Evolutionary conservation across 2,113 vertebrate genomes (phyloP).

Genomic region (Trogon melanurus): DNA sequence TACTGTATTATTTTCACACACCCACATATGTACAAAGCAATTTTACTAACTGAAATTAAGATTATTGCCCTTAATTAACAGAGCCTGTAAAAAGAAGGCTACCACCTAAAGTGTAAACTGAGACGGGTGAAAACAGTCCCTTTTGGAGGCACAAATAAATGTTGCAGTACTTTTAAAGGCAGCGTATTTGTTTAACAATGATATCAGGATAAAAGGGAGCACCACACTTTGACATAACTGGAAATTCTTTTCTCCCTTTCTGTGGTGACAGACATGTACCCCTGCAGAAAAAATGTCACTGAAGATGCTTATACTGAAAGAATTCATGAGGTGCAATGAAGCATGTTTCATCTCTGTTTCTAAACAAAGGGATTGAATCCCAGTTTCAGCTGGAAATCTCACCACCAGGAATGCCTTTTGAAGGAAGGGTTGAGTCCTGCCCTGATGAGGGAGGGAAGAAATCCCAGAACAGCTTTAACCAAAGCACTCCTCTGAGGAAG

Average conservation of each 20-base stretch:
- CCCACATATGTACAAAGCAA: slow-evolving; percentile 23
- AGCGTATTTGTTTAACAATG: slow-evolving; percentile 4
- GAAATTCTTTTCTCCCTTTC: background rate
- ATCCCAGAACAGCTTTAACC: background rate
- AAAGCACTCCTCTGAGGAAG: background rate
- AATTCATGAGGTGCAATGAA: background rate
- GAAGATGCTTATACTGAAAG: background rate
- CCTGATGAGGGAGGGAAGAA: fast-evolving
- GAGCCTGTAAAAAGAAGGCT: background rate
- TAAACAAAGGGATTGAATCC: background rate
- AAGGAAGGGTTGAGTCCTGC: background rate
- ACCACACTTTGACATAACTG: background rate
- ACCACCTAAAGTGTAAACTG: background rate
- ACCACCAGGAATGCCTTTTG: background rate
- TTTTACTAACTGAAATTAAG: slow-evolving; percentile 29
- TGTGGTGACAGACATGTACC: background rate
- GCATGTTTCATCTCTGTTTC: background rate
- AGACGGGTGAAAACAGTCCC: background rate
- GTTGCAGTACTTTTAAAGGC: background rate
- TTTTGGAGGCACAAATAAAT: background rate
- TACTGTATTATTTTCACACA: slow-evolving; percentile 49
- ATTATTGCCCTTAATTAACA: slow-evolving; percentile 10
- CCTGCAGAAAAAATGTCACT: background rate
- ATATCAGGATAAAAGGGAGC: background rate
- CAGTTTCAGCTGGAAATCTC: slow-evolving; percentile 4